Evolutionary conservation across 1,140 invertebrate genomes (phyloP).

Genomic region (Matsumurasca onukii): DNA sequence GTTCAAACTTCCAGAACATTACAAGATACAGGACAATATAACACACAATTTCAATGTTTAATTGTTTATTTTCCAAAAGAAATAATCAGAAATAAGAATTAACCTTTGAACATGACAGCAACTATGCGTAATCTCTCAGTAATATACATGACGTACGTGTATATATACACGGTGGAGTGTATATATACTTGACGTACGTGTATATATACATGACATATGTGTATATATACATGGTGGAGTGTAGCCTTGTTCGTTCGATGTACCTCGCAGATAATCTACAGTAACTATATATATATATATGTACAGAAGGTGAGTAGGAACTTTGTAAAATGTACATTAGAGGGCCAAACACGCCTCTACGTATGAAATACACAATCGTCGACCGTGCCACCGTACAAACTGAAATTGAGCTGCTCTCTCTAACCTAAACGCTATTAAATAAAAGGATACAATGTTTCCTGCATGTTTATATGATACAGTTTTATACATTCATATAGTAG

Average conservation of each 20-base stretch:
- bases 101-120: constrained; percentile 12
- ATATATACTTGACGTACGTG: not conserved
- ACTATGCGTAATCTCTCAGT: constrained; percentile 7
- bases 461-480: not conserved
- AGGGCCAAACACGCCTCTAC: not conserved
- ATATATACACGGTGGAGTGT: not conserved
- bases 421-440: no score
- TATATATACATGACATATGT: not conserved
- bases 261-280: not conserved
- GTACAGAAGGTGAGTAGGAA: constrained; percentile 12
- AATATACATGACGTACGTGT: not conserved
- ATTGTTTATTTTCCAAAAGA: constrained; percentile 17
- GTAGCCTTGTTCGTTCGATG: not conserved
- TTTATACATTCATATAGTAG: not conserved
- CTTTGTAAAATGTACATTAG: constrained; percentile 5
- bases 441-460: not conserved
- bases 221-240: not conserved
- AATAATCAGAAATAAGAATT: constrained; percentile 13
- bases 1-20: no score
- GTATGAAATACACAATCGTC: not conserved
- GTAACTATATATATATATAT: not conserved
- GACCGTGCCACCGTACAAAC: not conserved
- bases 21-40: no score
- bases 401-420: not conserved
- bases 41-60: not conserved